phyloP scores from a whole-genome alignment of 2,797 vertebrate species.

The Rhabdomys pumilio region DNA sequence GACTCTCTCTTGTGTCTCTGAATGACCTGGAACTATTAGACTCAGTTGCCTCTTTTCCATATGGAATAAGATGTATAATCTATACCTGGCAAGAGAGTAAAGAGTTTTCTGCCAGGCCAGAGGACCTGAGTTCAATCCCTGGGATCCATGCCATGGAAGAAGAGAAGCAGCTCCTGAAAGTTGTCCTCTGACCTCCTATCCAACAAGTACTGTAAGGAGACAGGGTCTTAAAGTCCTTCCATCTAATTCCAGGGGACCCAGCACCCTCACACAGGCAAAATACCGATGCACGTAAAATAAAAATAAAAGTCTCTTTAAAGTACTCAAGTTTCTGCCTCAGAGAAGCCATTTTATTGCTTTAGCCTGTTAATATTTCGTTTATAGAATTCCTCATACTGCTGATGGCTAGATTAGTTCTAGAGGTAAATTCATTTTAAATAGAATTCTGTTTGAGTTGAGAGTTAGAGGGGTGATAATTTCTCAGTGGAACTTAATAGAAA shows the following conservation, averaged over 20 bases:
- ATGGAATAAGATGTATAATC: not conserved
- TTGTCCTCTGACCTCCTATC: not conserved
- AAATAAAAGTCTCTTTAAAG: not conserved
- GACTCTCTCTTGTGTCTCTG: not conserved
- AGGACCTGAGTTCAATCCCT: not conserved
- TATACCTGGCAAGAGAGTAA: not conserved
- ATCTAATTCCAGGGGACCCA: not conserved
- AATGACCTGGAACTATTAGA: not conserved
- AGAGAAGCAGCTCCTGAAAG: not conserved
- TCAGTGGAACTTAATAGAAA: not conserved
- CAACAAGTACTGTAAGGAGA: not conserved
- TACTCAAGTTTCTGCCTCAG: not conserved
- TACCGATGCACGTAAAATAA: not conserved
- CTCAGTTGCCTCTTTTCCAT: not conserved
- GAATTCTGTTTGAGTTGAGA: not conserved
- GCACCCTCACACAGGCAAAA: not conserved
- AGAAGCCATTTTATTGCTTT: not conserved
- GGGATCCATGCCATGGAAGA: not conserved
- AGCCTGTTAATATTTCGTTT: slow-evolving; percentile 22
- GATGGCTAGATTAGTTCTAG: not conserved
- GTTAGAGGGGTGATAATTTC: not conserved
- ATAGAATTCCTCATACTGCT: not conserved
- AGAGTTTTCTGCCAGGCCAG: not conserved
- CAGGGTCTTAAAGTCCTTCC: too few relatives aligned
- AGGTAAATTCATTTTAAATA: not conserved